Percentiles rank a stretch among this genome's conserved stretches.
phyloP scores from a whole-genome alignment of 1,140 invertebrate species.

The Heliothis virescens region DNA sequence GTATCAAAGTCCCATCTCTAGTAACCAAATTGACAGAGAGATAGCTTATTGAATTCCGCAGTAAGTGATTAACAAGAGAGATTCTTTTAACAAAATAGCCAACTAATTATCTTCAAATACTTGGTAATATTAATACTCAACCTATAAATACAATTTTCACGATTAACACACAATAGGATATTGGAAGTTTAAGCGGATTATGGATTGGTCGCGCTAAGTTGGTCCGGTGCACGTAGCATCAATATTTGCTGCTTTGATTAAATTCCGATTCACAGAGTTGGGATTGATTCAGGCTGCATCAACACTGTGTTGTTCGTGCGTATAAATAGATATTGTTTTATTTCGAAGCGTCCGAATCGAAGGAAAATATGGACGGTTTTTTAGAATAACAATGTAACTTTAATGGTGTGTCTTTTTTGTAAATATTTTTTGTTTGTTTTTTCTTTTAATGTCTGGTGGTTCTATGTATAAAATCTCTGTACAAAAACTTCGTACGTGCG shows the following conservation, averaged over 20 bases:
- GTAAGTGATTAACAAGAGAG: no score
- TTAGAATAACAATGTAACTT: conserved; percentile 6
- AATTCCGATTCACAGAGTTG: conserved; percentile 29
- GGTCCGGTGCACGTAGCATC: conserved; percentile 26
- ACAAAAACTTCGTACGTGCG: no score
- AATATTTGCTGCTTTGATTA: conserved; percentile 42
- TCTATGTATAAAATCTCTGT: no score
- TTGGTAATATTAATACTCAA: not conserved
- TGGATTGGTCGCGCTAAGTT: conserved; percentile 4
- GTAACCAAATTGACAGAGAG: no score
- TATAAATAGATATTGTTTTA: conserved; percentile 1
- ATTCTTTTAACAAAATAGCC: no score
- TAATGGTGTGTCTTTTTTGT: not conserved
- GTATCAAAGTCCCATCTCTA: no score
- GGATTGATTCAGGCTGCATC: conserved; percentile 19
- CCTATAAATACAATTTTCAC: not conserved
- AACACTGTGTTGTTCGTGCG: conserved; percentile 5
- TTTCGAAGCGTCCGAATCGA: conserved; percentile 6
- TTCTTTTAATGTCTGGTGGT: not conserved
- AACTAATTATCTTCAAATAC: no score
- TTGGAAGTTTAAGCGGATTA: conserved; percentile 22
- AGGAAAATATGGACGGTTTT: conserved; percentile 8
- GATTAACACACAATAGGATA: not conserved
- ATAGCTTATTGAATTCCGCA: no score
- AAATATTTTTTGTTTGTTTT: not conserved